Base-by-base conservation (phyloP, 2,113 vertebrate species). In the Cariama cristata region DNA sequence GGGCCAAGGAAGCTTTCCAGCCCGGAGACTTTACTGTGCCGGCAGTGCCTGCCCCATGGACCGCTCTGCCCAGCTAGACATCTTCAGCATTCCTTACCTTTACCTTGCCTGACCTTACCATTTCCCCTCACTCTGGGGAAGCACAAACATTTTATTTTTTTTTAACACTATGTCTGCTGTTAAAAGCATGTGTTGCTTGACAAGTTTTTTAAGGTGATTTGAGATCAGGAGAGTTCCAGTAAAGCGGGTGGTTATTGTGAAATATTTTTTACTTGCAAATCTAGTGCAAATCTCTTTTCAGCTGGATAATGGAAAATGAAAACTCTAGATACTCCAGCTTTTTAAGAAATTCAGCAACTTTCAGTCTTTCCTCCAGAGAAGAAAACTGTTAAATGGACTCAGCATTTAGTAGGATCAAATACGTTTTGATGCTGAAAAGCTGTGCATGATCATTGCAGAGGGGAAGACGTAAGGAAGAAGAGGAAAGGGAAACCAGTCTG, bases 11-110 rank as follows among this genome's bases (percentile, higher is more conserved):
- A 17, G 4, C 0, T 52, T 72, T 27, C 44, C 63, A 87, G 47
- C 32, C 42, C 0, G 0, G 38, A 30, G 14, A 40, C 7, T 6
- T 8, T 38, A 44, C 0, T 0, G 30, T 58, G 30, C 33, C 1
- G 3, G 30, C 56, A 86, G 40, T 6, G 1, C 26, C 35, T 26
- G 27, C 5, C 8, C 2, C 0, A 72, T 3, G 30, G 53, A 23
- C 55, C 9, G 2, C 21, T 66, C 53, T 49, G 73, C 63, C 24
- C 1, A 1, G 11, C 14, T 66, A 28, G 3, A 1, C 26, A 20
- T 4, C 32, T 58, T 18, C 4, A 11, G 15, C 26, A 20, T 42
- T 90, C 60, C 71, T 79, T 66, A 40, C 22, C 23, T 60, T 66
- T 60, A 47, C 35, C 21, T 64, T 28, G 8, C 32, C 33, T 62